Evolutionary conservation across 2,113 vertebrate genomes (phyloP).

Genomic region (Clinocottus analis): DNA sequence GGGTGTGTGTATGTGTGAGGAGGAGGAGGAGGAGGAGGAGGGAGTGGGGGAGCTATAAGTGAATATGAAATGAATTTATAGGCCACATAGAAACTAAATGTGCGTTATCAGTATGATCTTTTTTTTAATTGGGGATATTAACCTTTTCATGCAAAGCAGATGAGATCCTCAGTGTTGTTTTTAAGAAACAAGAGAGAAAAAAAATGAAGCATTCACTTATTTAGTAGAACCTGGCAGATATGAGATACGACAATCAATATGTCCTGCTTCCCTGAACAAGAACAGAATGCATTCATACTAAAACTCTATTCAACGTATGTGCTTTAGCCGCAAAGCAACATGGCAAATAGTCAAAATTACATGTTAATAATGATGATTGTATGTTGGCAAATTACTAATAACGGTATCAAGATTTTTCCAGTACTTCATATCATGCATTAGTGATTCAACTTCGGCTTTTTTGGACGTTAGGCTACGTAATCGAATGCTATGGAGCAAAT

Average conservation of each 20-base stretch:
- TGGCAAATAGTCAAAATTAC: conserved; percentile 3
- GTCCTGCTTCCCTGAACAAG: conserved; percentile 49
- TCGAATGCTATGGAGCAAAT: conserved; percentile 13
- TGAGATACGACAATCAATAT: conserved; percentile 57
- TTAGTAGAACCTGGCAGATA: conserved; percentile 56
- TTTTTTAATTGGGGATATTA: neutral
- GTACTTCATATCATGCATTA: conserved; percentile 5
- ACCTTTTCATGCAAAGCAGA: conserved; percentile 19
- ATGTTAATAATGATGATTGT: neutral
- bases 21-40: neutral
- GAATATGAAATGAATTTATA: conserved; percentile 64
- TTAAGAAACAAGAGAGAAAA: conserved; percentile 27
- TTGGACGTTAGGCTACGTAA: neutral
- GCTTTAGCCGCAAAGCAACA: conserved; percentile 20
- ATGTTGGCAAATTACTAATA: neutral
- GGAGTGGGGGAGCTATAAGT: conserved; percentile 56
- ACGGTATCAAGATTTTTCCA: neutral
- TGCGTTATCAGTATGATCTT: neutral
- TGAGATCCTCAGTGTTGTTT: neutral
- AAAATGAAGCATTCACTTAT: conserved; percentile 33
- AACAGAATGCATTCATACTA: conserved; percentile 46
- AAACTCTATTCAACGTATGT: conserved; percentile 23
- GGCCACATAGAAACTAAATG: conserved; percentile 28
- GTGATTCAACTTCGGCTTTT: conserved; percentile 14
- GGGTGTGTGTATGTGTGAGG: conserved; percentile 19